Evolutionary conservation across 2,888 invertebrate species (phyloP), one percentile per base, ranked within the genome.

Genomic region (Junonia oenone): DNA sequence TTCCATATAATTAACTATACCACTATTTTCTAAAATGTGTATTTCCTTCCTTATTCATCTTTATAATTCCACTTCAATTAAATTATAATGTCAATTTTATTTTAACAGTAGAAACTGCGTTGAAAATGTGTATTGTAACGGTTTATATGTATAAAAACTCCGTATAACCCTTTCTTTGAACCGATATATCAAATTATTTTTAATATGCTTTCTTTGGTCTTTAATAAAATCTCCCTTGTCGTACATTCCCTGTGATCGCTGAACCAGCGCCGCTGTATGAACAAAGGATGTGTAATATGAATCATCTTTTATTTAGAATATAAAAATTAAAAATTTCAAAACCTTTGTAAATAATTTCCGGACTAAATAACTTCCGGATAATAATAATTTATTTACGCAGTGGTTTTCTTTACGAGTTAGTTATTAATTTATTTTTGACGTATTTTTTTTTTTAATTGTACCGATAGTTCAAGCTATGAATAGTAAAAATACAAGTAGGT

Each of bases 261-360:
- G 19, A 40, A 19, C 38, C 37, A 37, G 37, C 37, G 2, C 38
- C 5, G 3, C 11, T 19, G 5, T 19, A 19, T 38, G 0, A 38
- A 38, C 38, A 38, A 38, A 38, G 38, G 15, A 38, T 38, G 19
- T 37, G 37, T 37, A 37, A 37, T 37, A 37, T 37, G 37, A 37
- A 37, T 37, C 17, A 37, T 9, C 37, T 37, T 37, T 37, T 15
- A 15, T 37, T 17, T 17, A 11, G 0, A 38, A 17, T 11, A 38
- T 19, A 17, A 38, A 38, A 9, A 38, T 38, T 9, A 4, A 38
- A 35, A 35, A 8, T 38, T 31, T 31, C 11, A 31, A 31, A 17
- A 6, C 9, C 2, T 1, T 37, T n/a, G n/a, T n/a, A n/a, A n/a
- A n/a, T n/a, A n/a, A n/a, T n/a, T n/a, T n/a, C n/a, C n/a, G n/a